Evolutionary conservation across 2,888 invertebrate genomes (phyloP), one percentile per base, ranked within the genome.

Genomic region (Nomada goodeniana): DNA sequence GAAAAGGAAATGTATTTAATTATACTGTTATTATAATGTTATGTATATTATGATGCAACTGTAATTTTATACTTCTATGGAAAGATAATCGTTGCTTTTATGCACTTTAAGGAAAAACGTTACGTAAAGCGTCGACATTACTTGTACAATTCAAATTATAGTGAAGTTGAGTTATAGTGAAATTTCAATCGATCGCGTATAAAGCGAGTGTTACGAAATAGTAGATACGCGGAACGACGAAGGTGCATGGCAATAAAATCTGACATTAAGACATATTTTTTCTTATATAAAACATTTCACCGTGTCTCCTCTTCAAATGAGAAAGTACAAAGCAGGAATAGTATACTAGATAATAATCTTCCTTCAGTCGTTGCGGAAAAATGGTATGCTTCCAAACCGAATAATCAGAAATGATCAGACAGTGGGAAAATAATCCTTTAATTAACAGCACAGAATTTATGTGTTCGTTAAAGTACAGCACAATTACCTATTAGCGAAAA

Each of bases 281-380:
- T 73, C 63, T 73, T 72, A 76, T 29, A 52, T 73, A 76, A 76
- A 76, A 26, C 50, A 23, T 61, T 71, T 29, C 29, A 26, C 15
- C 3, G 18, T 29, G n/a, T 55, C 26, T 63, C 20, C 47, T 44
- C n/a, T 10, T 23, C 20, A 42, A 55, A 36, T 15, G n/a, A 29
- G 44, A 44, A 72, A 64, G 29, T 59, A n/a, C 29, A 15, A 59
- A 15, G 11, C 26, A 18, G 7, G 26, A 57, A 26, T n/a, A 26
- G 3, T 18, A 20, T n/a, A 29, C 18, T 2, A 18, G 1, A 7
- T 47, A 7, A 36, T 9, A 65, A n/a, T 65, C 26, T n/a, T 5
- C 9, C 10, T 29, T 1, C 5, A 47, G 11, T n/a, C 55, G 20
- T 20, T 55, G 20, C 10, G 10, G n/a, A 55, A 55, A n/a, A 55